These are phyloP conservation scores for Catharus bicknelli DNA, from an alignment of 2,113 vertebrate genomes.

Conservation along the genomic window DNA sequence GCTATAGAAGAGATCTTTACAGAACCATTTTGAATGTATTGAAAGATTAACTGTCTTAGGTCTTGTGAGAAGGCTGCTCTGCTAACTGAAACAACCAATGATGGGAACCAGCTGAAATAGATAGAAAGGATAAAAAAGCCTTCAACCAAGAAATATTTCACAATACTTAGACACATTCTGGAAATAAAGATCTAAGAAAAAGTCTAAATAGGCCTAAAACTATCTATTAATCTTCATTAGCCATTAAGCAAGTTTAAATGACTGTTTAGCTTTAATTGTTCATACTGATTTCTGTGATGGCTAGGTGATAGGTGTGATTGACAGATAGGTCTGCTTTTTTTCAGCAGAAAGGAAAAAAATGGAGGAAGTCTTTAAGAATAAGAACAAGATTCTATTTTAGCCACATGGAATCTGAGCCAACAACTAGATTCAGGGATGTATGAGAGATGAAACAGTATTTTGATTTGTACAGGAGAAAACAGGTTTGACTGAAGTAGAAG, in stretches of 20 bases:
- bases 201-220: background rate
- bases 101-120: background rate
- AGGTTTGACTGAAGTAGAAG: background rate
- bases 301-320: background rate
- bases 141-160: background rate
- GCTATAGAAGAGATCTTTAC: background rate
- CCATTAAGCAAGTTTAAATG: background rate
- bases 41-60: background rate
- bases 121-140: background rate
- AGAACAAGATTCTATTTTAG: background rate
- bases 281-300: background rate
- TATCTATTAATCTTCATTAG: background rate
- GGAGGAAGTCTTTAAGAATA: background rate
- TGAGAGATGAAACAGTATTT: background rate
- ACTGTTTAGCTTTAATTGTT: background rate
- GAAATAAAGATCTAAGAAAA: background rate
- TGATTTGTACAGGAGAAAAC: background rate
- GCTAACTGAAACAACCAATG: background rate
- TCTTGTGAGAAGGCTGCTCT: background rate
- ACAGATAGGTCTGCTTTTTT: background rate
- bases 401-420: background rate
- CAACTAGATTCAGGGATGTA: background rate
- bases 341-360: background rate
- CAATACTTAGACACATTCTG: background rate
- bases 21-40: background rate